These are phyloP conservation scores for Ctenochaetus hawaiiensis DNA, from an alignment of 2,797 vertebrate species.

Conservation along the genomic window DNA sequence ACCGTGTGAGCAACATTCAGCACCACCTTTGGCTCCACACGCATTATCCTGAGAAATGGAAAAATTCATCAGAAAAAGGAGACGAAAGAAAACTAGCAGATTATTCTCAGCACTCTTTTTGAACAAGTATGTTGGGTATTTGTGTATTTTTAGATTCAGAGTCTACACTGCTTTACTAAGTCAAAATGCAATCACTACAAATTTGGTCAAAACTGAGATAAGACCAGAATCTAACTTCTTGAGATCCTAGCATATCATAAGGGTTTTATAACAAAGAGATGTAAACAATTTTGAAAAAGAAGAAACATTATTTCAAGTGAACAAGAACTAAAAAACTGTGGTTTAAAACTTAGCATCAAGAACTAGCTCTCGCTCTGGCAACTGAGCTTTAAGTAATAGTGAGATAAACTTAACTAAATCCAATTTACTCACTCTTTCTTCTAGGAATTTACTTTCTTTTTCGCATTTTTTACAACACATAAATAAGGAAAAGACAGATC, in stretches of 20 bases:
- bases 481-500: too few species aligned
- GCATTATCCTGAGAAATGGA: constrained; percentile 82
- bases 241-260: too few species aligned
- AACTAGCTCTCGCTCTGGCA: too few species aligned
- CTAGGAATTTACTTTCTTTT: too few species aligned
- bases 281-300: too few species aligned
- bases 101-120: neutral
- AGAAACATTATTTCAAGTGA: too few species aligned
- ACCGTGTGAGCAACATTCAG: constrained; percentile 93
- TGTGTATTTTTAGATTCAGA: neutral
- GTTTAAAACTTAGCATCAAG: too few species aligned
- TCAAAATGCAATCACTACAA: neutral
- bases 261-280: too few species aligned
- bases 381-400: too few species aligned
- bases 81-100: neutral
- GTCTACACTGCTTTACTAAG: neutral
- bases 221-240: neutral
- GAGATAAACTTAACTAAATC: too few species aligned
- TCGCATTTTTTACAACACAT: neutral
- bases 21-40: constrained; percentile 91
- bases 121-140: neutral
- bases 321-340: too few species aligned
- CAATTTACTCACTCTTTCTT: too few species aligned
- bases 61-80: neutral
- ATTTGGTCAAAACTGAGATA: neutral